These are phyloP conservation scores for Cynopterus sphinx DNA, from an alignment of 2,797 vertebrate genomes.

Conservation along the genomic window DNA sequence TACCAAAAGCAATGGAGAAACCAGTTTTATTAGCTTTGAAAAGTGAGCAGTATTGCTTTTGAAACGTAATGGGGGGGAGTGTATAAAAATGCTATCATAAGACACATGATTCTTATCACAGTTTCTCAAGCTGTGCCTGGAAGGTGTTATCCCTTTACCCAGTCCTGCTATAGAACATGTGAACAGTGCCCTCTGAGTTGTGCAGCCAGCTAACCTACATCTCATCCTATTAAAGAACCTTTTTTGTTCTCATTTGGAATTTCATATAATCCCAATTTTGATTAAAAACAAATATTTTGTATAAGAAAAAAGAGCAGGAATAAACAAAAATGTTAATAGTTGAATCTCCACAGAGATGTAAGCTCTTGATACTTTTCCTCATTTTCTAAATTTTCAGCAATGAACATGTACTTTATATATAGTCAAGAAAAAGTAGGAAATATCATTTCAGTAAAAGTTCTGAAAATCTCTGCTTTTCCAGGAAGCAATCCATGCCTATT, in stretches of 20 bases:
- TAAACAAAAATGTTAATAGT: background rate
- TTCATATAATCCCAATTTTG: constrained; percentile 7
- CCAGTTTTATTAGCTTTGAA: background rate
- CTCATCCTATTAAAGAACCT: background rate
- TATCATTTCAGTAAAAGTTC: background rate
- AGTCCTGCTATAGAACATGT: background rate
- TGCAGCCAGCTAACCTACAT: background rate
- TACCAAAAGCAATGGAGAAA: background rate
- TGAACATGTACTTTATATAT: background rate
- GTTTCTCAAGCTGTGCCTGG: background rate
- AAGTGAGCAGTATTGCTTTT: background rate
- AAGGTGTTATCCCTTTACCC: background rate
- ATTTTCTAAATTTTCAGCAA: constrained; percentile 15
- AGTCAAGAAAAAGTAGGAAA: constrained; percentile 15
- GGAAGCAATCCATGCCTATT: background rate
- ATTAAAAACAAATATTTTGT: constrained; percentile 2
- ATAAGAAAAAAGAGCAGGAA: background rate
- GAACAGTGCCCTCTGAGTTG: background rate
- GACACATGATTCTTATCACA: background rate
- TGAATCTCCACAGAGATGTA: background rate
- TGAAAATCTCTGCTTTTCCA: constrained; percentile 1
- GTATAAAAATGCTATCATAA: background rate
- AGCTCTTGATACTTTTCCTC: background rate
- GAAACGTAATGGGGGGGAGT: background rate
- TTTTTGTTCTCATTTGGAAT: background rate